A percentile compares a stretch with the other conserved stretches of the same genome.
phyloP scores from a whole-genome alignment of 2,797 vertebrate genomes.

The Salmo trutta region DNA sequence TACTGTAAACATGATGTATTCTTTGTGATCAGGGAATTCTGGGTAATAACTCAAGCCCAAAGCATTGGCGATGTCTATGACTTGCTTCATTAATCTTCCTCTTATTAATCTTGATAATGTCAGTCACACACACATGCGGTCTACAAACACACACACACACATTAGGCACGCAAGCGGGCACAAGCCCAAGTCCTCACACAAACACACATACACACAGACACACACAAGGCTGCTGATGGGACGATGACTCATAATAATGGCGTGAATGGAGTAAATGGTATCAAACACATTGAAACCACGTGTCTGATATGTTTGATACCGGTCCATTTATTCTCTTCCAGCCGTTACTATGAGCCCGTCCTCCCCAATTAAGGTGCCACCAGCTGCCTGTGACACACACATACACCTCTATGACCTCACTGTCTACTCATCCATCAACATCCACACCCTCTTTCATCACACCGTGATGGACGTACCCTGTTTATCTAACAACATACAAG shows the following conservation, averaged over 20 bases:
- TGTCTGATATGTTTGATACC: too few relatives aligned
- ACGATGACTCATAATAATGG: not conserved
- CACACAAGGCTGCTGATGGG: not conserved
- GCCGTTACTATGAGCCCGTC: too few relatives aligned
- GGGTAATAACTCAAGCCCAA: slow-evolving; percentile 20
- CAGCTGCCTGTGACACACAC: not conserved
- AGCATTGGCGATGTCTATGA: slow-evolving; percentile 7
- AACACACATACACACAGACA: not conserved
- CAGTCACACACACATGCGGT: slow-evolving; percentile 22
- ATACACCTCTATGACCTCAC: not conserved
- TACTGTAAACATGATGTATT: slow-evolving; percentile 23
- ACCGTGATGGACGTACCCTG: not conserved
- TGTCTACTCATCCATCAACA: not conserved
- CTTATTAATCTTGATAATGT: slow-evolving; percentile 14
- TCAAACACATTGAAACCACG: too few relatives aligned
- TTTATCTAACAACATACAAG: not conserved
- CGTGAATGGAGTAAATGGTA: too few relatives aligned
- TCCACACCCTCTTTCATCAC: not conserved
- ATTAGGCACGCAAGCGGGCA: not conserved
- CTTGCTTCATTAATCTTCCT: slow-evolving; percentile 21
- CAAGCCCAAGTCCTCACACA: not conserved
- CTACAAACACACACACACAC: slow-evolving; percentile 3
- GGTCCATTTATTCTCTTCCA: too few relatives aligned
- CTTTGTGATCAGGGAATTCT: slow-evolving; percentile 22
- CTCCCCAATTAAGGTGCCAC: too few relatives aligned